Percentiles rank a stretch among this genome's conserved stretches.
Conservation (phyloP, 2,797 vertebrate genomes). For the Rhinoraja longicauda region DNA sequence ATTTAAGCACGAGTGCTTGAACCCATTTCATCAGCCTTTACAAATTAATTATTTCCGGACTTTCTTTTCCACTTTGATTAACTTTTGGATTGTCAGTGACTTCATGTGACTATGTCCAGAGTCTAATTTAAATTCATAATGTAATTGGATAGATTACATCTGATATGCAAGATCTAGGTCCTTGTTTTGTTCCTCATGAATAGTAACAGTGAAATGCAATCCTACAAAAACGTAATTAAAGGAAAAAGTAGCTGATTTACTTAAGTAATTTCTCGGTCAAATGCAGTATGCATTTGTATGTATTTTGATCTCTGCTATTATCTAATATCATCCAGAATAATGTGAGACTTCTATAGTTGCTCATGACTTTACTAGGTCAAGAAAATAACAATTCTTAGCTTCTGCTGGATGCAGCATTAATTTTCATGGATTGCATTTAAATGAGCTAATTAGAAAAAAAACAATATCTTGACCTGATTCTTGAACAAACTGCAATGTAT, state of each 20-base stretch:
- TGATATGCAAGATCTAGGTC: not conserved
- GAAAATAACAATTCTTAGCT: not conserved
- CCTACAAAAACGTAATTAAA: not conserved
- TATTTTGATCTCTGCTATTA: not conserved
- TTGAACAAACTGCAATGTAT: not conserved
- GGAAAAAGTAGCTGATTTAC: slow-evolving; percentile 2
- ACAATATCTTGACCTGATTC: not conserved
- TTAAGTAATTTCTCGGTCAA: not conserved
- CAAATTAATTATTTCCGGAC: not conserved
- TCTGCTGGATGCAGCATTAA: not conserved
- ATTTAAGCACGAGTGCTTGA: not conserved
- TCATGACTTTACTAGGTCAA: not conserved
- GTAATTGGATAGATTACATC: not conserved
- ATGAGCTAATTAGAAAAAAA: not conserved
- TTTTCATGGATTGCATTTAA: not conserved
- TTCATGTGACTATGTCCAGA: not conserved
- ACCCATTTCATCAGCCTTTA: not conserved
- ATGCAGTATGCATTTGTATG: not conserved
- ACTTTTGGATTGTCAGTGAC: not conserved
- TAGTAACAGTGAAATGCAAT: not conserved
- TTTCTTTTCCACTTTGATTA: slow-evolving; percentile 39
- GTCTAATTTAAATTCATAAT: not conserved
- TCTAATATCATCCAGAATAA: not conserved
- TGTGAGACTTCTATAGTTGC: not conserved
- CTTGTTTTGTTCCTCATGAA: not conserved